Conservation (phyloP, 2,113 vertebrate species). For the Sphyrna mokarran region DNA sequence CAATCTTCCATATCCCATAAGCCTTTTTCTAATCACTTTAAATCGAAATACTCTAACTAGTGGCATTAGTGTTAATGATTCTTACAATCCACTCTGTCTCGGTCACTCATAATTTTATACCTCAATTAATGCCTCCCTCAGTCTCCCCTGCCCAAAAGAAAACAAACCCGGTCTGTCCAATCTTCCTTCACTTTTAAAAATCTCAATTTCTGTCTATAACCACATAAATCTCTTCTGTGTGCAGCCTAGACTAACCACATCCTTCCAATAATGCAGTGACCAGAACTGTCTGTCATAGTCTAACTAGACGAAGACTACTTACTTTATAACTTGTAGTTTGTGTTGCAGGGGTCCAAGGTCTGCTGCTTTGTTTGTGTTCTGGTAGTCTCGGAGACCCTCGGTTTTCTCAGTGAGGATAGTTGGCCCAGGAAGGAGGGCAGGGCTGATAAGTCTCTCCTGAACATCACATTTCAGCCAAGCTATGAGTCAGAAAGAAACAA, state of each 20-base stretch:
- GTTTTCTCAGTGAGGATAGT: constrained; percentile 53
- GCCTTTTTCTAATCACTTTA: too few species aligned
- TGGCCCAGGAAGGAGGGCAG: constrained; percentile 63
- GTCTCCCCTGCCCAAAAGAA: neutral
- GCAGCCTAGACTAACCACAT: neutral
- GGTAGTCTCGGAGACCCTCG: constrained; percentile 58
- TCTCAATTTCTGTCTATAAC: neutral
- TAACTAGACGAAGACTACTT: constrained; percentile 37
- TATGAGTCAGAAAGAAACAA: constrained; percentile 43
- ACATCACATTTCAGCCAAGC: constrained; percentile 86
- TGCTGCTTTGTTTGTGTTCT: constrained; percentile 54
- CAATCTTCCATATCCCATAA: too few species aligned
- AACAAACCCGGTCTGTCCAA: neutral
- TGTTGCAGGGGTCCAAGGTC: constrained; percentile 51
- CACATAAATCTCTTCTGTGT: neutral
- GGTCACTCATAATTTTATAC: neutral
- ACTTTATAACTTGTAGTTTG: constrained; percentile 71
- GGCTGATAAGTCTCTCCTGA: constrained; percentile 81
- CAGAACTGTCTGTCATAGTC: neutral
- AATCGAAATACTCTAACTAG: too few species aligned
- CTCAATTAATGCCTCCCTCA: neutral
- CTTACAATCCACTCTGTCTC: too few species aligned
- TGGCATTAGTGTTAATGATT: too few species aligned
- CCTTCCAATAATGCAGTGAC: neutral
- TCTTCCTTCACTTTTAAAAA: neutral